Percentiles rank a stretch among this genome's conserved stretches.
These are phyloP conservation scores for Trididemnum clinides DNA, from an alignment of 23 tunicate species.

Conservation along the genomic window DNA sequence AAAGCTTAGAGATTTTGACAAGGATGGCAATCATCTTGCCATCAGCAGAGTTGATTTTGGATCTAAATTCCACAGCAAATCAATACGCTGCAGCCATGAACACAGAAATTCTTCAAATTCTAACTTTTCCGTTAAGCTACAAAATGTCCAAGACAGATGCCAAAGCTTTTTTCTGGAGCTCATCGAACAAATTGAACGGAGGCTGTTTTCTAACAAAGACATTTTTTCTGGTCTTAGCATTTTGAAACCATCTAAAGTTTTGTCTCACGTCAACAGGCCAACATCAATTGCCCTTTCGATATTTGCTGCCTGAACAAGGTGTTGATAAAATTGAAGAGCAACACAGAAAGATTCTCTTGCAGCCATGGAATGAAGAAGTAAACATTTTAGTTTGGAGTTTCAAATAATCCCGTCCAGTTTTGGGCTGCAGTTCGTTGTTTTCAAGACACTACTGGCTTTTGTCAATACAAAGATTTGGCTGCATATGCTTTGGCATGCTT, in stretches of 20 bases:
- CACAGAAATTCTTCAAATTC: not conserved
- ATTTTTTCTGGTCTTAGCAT: conserved; percentile 1
- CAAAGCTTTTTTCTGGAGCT: not conserved
- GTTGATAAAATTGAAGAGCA: conserved; percentile 20
- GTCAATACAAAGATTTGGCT: not conserved
- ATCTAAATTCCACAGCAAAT: not conserved
- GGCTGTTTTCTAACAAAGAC: not conserved
- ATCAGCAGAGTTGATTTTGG: conserved; percentile 26
- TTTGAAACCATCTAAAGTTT: conserved; percentile 14
- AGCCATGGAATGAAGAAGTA: conserved; percentile 36
- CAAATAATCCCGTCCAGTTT: conserved; percentile 23
- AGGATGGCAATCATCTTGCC: not conserved
- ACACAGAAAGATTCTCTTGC: conserved; percentile 29
- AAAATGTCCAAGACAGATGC: conserved; percentile 13
- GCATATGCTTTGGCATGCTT: conserved; percentile 22
- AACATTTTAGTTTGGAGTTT: not conserved
- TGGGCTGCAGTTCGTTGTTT: conserved; percentile 30
- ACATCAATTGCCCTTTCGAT: conserved; percentile 1
- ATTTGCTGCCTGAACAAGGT: not conserved
- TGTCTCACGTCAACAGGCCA: conserved; percentile 22
- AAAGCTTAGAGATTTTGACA: conserved; percentile 1
- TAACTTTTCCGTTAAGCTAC: conserved; percentile 1
- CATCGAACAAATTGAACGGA: not conserved
- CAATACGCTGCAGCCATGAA: conserved; percentile 14
- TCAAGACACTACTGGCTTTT: not conserved